Evolutionary conservation across 2,113 vertebrate species (phyloP), one percentile per base, ranked within the genome.

Genomic region (Syrmaticus mikado): DNA sequence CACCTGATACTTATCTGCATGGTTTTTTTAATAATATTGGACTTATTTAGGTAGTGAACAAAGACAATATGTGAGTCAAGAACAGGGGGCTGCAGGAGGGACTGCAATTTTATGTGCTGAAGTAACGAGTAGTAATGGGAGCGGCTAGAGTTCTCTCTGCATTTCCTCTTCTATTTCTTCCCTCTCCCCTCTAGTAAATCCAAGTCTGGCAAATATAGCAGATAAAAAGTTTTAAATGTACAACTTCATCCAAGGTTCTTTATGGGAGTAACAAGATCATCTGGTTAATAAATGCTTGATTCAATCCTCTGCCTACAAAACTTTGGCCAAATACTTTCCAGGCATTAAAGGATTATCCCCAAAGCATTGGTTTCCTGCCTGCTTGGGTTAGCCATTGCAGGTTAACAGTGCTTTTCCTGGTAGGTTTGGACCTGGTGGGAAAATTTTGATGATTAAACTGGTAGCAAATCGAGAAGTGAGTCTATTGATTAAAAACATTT

Each of bases 161-260:
- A 57, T 90, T 96, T 96, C 90, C 82, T 96, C 55, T 83, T 87
- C 64, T 83, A 67, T 85, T 94, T 81, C 67, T 95, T 81, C 65
- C 70, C 79, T 82, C 82, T 92, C 67, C 30, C 34, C 43, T 93
- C 79, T 60, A 94, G 85, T 96, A 94, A 96, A 96, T 94, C 68
- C 82, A 93, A 81, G 72, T 92, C 93, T 96, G 91, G 87, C 91
- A 91, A 82, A 70, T 46, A 75, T 7, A 82, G 74, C 74, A 95
- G 94, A 94, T 91, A 87, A 94, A 95, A 78, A 82, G 10, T 68
- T 95, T 89, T 92, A 95, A 94, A 95, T 76, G 78, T 45, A 79
- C 74, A 76, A 30, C 84, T 94, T 92, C 89, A 95, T 95, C 82
- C 94, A 79, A 89, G 71, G 78, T 46, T 85, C 55, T 95, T 92